Base-by-base conservation (phyloP, 2,113 vertebrate species). In the Falcunculus frontatus region DNA sequence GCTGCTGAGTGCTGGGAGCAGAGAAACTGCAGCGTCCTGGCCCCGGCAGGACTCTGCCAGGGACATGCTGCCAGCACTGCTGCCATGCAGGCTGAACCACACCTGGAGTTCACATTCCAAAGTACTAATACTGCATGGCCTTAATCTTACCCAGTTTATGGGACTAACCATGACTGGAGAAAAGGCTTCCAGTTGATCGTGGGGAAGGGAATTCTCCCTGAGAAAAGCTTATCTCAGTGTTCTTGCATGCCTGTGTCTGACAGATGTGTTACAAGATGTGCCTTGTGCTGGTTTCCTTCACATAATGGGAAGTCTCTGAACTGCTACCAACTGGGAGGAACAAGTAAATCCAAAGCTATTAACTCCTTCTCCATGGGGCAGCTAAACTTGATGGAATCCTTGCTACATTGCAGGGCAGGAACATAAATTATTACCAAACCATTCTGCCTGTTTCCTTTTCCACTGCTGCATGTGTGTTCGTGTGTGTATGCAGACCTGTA, bases 61-160 rank as follows among this genome's bases (percentile, higher is more conserved):
- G 79, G 69, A 57, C 0, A 2, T 35, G 79, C 84, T 94, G 91
- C 79, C 84, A 68, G 74, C 11, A 59, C 47, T 74, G 88, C 76
- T 60, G 64, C 84, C 50, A 6, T 77, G 79, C 83, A 87, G 88
- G 44, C 91, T 90, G 37, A 92, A 77, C 87, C 90, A 46, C 72
- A 64, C 84, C 49, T 85, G 87, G 63, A 76, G 41, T 67, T 86
- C 90, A 79, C 6, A 5, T 76, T 90, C 50, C 17, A 6, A 33
- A 65, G 68, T 30, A 97, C 96, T 97, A 97, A 98, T 73, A 88
- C 65, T 94, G 97, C 96, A 97, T 96, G 96, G 62, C 68, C 41
- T 4, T 86, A 47, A 94, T 73, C 55, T 59, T 57, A 70, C 62
- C 57, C 9, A 19, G 15, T 12, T 42, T 68, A 23, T 70, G 5